These are phyloP conservation scores for Elachura formosa DNA, from an alignment of 2,113 vertebrate species.

Conservation along the genomic window DNA sequence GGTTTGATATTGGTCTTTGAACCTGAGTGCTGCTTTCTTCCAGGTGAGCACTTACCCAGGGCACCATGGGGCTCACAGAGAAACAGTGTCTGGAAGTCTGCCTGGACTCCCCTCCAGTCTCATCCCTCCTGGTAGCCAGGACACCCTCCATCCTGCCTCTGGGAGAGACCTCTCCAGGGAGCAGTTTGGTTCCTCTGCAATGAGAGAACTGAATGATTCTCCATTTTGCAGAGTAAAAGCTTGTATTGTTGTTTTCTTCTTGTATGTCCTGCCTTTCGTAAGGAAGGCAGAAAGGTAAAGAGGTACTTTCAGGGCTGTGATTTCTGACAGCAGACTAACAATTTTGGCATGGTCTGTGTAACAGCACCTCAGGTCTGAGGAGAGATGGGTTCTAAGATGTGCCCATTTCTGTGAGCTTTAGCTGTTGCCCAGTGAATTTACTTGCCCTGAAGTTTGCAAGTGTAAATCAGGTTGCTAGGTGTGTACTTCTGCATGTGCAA, in stretches of 20 bases:
- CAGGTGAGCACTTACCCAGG: not conserved
- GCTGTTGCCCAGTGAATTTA: not conserved
- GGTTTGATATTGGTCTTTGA: not conserved
- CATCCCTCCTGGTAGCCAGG: not conserved
- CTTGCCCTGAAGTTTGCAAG: not conserved
- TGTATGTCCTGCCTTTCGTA: not conserved
- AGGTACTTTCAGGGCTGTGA: not conserved
- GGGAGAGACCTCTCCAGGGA: not conserved
- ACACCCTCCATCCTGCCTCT: not conserved
- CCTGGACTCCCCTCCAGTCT: not conserved
- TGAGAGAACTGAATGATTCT: not conserved
- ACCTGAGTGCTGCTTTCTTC: not conserved
- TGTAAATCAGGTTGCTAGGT: rapidly evolving
- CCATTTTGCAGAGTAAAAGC: not conserved
- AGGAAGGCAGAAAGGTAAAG: not conserved
- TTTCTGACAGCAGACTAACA: not conserved
- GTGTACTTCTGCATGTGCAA: not conserved
- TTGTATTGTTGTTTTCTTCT: not conserved
- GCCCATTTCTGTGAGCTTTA: not conserved
- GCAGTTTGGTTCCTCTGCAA: not conserved
- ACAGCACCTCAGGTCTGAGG: not conserved
- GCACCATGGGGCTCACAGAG: not conserved
- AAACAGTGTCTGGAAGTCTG: rapidly evolving
- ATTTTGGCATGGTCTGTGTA: not conserved
- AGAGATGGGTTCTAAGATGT: not conserved